phyloP scores from a whole-genome alignment of 2,888 invertebrate species.

The Epinotia brunnichana region DNA sequence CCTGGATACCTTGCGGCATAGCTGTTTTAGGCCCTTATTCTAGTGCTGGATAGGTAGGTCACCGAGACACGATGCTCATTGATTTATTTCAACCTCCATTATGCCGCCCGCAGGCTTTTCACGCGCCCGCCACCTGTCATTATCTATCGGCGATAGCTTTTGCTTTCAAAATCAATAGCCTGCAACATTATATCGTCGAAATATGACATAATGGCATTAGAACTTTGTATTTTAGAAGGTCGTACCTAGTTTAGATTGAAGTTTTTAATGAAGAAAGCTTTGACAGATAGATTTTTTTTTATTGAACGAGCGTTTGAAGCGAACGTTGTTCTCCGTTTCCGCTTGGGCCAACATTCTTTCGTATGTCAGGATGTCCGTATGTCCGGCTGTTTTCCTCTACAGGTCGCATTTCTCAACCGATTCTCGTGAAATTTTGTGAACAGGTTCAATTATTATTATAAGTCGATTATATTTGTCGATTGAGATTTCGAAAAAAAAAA shows the following conservation, averaged over 20 bases:
- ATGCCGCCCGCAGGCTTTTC: constrained; percentile 24
- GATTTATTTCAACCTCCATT: constrained; percentile 15
- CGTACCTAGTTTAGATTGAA: not conserved
- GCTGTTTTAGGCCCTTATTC: not conserved
- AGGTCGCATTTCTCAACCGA: no score
- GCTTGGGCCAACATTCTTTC: no score
- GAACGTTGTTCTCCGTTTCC: no score
- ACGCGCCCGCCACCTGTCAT: constrained; percentile 24
- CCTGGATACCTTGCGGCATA: not conserved
- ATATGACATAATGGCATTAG: not conserved
- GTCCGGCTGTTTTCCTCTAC: no score
- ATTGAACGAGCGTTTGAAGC: no score
- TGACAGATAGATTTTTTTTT: no score
- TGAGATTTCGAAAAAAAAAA: no score
- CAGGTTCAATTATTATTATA: no score
- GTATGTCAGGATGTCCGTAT: no score
- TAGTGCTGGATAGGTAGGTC: constrained; percentile 6
- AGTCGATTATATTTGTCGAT: no score
- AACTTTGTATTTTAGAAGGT: not conserved
- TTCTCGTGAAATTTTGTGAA: no score
- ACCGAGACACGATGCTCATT: constrained; percentile 1
- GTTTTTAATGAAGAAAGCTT: no score
- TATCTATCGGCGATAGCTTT: constrained; percentile 15
- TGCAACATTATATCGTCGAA: not conserved
- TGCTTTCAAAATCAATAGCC: constrained; percentile 2